Conservation (phyloP, 2,888 invertebrate species). For the Monochamus alternatus region DNA sequence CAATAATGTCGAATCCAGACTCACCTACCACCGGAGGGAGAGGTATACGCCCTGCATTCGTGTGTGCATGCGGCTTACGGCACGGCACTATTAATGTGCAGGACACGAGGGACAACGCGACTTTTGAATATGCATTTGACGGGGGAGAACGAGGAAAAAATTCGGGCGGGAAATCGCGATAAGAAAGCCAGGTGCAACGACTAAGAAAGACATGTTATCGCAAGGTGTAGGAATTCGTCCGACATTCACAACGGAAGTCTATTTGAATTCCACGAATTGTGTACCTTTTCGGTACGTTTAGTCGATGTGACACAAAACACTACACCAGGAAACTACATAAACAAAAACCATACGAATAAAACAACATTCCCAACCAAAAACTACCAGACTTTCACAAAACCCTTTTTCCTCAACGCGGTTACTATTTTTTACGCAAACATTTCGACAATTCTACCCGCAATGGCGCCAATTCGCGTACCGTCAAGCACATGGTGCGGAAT, state of each 20-base stretch:
- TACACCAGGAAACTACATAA: too few species aligned
- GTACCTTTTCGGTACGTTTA: too few species aligned
- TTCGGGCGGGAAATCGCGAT: conserved; percentile 27
- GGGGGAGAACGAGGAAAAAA: conserved; percentile 28
- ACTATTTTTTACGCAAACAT: conserved; percentile 1
- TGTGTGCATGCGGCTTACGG: conserved; percentile 7
- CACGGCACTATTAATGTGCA: neutral
- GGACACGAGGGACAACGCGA: conserved; percentile 10
- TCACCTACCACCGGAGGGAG: conserved; percentile 5
- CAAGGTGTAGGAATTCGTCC: conserved; percentile 33
- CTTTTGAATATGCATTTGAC: conserved; percentile 40
- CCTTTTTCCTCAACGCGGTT: too few species aligned
- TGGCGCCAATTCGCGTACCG: conserved; percentile 15
- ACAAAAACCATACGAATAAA: too few species aligned
- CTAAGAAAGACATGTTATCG: conserved; percentile 9
- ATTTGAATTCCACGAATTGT: too few species aligned
- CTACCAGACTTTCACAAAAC: too few species aligned
- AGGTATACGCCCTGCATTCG: neutral
- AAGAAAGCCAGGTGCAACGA: conserved; percentile 35
- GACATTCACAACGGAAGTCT: neutral
- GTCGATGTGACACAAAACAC: too few species aligned
- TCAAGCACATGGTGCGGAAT: conserved; percentile 41
- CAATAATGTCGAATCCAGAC: neutral
- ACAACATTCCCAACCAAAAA: too few species aligned
- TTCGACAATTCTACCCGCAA: conserved; percentile 14